A percentile compares a stretch with the other conserved stretches of the same genome.
Conservation (phyloP, 2,113 vertebrate species). For the Taurulus bubalis region DNA sequence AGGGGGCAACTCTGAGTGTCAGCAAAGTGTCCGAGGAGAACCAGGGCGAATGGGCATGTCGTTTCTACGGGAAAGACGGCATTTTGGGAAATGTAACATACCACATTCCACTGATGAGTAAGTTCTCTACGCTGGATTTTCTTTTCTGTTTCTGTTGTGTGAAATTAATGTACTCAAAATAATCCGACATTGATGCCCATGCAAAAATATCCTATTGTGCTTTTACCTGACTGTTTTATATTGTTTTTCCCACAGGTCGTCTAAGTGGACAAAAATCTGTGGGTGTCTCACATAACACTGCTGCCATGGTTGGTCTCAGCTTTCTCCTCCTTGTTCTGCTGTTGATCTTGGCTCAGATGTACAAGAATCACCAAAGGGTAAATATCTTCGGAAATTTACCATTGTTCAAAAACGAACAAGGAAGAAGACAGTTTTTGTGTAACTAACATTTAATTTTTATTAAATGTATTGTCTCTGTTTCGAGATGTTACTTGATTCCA, state of each 20-base stretch:
- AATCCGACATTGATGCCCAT: not conserved
- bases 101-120: conserved; percentile 66
- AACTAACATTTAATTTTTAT: not conserved
- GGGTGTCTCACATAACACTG: conserved; percentile 13
- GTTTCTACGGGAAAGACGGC: conserved; percentile 65
- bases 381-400: conserved; percentile 12
- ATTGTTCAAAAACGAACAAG: not conserved
- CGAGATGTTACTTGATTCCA: not conserved
- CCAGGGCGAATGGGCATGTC: conserved; percentile 73
- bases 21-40: conserved; percentile 27
- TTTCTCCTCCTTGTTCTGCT: conserved; percentile 74
- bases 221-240: not conserved
- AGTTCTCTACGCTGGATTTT: conserved; percentile 27
- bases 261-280: conserved; percentile 37
- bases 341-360: conserved; percentile 76
- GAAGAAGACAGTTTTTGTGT: not conserved
- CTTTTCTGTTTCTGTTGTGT: not conserved
- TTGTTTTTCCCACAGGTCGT: conserved; percentile 55
- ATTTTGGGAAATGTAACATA: conserved; percentile 78
- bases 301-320: conserved; percentile 58
- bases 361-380: conserved; percentile 82
- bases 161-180: not conserved
- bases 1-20: conserved; percentile 57
- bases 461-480: not conserved
- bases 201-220: not conserved